Conservation (phyloP, 2,888 invertebrate genomes). For the Melieria picta region DNA sequence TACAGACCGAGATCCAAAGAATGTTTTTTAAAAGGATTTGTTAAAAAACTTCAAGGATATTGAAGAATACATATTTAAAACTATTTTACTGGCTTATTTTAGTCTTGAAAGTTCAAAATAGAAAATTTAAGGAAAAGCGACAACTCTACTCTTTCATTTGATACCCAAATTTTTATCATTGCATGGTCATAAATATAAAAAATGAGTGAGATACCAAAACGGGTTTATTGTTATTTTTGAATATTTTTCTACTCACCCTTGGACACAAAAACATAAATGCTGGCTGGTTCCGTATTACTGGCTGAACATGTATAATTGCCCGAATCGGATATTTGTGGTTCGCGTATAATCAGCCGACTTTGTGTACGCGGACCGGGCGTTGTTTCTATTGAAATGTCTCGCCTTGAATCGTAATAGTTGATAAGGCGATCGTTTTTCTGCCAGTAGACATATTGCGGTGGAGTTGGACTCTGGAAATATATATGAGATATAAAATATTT, state of each 20-base stretch:
- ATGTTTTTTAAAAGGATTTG: no score
- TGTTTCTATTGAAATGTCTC: constrained; percentile 83
- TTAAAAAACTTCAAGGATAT: no score
- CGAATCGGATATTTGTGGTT: constrained; percentile 85
- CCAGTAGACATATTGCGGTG: constrained; percentile 95
- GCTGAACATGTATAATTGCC: constrained; percentile 93
- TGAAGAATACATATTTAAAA: no score
- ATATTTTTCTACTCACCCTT: constrained; percentile 74
- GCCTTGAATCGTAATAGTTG: constrained; percentile 88
- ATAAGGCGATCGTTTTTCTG: constrained; percentile 94
- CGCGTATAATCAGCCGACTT: constrained; percentile 84
- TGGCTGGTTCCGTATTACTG: constrained; percentile 88
- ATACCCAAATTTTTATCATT: no score
- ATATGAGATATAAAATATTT: not conserved
- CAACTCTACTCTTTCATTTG: no score
- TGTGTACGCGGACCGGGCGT: constrained; percentile 86
- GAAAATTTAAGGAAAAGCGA: no score
- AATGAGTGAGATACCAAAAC: no score
- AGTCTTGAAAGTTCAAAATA: no score
- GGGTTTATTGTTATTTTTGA: no score
- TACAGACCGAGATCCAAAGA: no score
- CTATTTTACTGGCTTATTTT: no score
- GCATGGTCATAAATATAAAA: no score
- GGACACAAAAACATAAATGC: constrained; percentile 89
- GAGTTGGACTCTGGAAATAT: constrained; percentile 82